Evolutionary conservation across 1,140 invertebrate genomes (phyloP), one percentile per base, ranked within the genome.

Genomic region (Drosophila ercepeae): DNA sequence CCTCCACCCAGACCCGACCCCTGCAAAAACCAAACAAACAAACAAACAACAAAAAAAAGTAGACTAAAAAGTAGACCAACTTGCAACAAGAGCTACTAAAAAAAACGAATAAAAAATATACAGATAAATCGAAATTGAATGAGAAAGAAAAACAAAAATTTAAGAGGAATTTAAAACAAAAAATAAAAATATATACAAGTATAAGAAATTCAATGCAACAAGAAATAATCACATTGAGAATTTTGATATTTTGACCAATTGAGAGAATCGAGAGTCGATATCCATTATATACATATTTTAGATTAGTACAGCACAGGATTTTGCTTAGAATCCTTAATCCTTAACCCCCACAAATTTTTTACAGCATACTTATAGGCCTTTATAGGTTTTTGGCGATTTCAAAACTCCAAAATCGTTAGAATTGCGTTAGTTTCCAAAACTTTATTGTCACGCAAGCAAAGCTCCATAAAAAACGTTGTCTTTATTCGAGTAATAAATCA

Each of bases 191-290:
- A 49, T 25, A 44, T 46, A 75, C 34, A 72, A 60, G 60, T 52
- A 25, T 42, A 34, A 79, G 67, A 89, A 89, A 89, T 89, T 89
- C 86, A 89, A 89, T 89, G 86, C 86, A 89, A 89, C 86, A 89
- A 89, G 86, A 89, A 89, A 3, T 76, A 74, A 86, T 78, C 83
- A 82, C 83, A 89, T 88, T 86, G 75, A 78, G 70, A 89, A 68
- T 32, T 32, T 32, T 27, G 7, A 27, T 9, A 27, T 9, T 1
- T 60, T 64, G 21, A 46, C 11, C 25, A 67, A 53, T 54, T 54
- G 34, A 14, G 2, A 44, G 44, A 32, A 14, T 19, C 14, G 19
- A 64, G 58, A 51, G 19, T 52, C 36, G 14, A 23, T 57, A 23
- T 9, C 8, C 36, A 46, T 34, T 14, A 11, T 23, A 29, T 8